Base-by-base conservation (phyloP, 2,113 vertebrate genomes). In the Typhlomys cinereus region DNA sequence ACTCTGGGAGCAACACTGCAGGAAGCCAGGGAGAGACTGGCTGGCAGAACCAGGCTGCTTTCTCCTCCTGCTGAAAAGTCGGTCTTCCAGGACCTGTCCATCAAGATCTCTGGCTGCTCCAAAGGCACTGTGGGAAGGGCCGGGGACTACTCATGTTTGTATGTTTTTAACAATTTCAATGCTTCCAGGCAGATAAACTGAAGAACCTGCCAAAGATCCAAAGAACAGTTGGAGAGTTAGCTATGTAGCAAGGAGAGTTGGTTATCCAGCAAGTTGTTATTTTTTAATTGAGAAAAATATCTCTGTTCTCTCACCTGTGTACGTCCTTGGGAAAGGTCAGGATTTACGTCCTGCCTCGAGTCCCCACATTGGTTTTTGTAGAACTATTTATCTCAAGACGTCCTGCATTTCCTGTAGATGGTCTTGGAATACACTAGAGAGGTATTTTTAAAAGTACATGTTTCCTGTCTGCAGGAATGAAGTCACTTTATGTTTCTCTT, bases 161-260 rank as follows among this genome's bases (percentile, higher is more conserved):
- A n/a, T n/a, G 48, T 81, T 59, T 94, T 76, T 62, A 81, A 41
- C 69, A 46, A 5, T 50, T 27, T n/a, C 67, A 78, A 73, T 71
- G 59, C 23, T 82, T 89, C 71, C 52, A n/a, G 81, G 50, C 50
- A 70, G 83, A 69, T 41, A 87, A 85, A 23, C 50, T 62, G 0
- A 3, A 36, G 29, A 54, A 67, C n/a, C 41, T 31, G 50, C 50
- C 67, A 61, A 84, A 23, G 25, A 50, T 46, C 82, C 57, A 64
- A 76, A 89, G n/a, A 86, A 64, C 48, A 66, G 44, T 34, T 8
- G 18, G 34, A 36, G 39, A 39, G 76, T 34, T 54, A n/a, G n/a
- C n/a, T n/a, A n/a, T n/a, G n/a, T n/a, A n/a, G n/a, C n/a, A n/a
- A n/a, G n/a, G n/a, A n/a, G n/a, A n/a, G n/a, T n/a, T n/a, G n/a